Evolutionary conservation across 2,113 vertebrate species (phyloP).

Genomic region (Benitochromis conjunctus): DNA sequence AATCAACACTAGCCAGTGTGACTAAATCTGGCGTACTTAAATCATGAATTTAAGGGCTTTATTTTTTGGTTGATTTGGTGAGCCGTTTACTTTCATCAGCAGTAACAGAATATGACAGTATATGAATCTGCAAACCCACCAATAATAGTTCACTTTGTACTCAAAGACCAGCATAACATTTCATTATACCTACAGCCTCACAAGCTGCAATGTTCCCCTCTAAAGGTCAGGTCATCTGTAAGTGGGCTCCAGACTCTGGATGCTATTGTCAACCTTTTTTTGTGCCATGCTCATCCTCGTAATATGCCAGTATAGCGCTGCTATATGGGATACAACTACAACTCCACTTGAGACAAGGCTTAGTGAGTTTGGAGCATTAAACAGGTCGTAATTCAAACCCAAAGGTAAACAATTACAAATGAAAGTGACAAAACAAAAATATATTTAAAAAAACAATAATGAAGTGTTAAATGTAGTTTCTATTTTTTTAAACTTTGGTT

Average conservation of each 20-base stretch:
- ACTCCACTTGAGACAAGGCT: not conserved
- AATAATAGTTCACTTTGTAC: not conserved
- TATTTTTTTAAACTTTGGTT: not conserved
- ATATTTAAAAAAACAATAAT: fast-evolving
- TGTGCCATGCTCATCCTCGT: fast-evolving
- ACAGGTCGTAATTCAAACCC: not conserved
- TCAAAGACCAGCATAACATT: not conserved
- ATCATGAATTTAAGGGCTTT: not conserved
- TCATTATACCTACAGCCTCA: not conserved
- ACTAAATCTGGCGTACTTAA: fast-evolving
- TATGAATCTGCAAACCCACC: not conserved
- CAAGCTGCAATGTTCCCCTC: not conserved
- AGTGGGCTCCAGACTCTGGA: not conserved
- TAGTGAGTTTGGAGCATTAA: not conserved
- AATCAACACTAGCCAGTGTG: not conserved
- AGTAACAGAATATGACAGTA: not conserved
- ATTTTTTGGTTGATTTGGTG: not conserved
- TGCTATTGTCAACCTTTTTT: not conserved
- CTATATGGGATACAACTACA: not conserved
- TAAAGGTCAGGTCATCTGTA: not conserved
- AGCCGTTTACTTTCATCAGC: not conserved
- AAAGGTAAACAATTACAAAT: not conserved
- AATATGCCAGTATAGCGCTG: not conserved
- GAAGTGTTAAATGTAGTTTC: not conserved
- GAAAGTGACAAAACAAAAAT: not conserved